Evolutionary conservation across 2,797 vertebrate genomes (phyloP).

Genomic region (Melanotaenia boesemani): DNA sequence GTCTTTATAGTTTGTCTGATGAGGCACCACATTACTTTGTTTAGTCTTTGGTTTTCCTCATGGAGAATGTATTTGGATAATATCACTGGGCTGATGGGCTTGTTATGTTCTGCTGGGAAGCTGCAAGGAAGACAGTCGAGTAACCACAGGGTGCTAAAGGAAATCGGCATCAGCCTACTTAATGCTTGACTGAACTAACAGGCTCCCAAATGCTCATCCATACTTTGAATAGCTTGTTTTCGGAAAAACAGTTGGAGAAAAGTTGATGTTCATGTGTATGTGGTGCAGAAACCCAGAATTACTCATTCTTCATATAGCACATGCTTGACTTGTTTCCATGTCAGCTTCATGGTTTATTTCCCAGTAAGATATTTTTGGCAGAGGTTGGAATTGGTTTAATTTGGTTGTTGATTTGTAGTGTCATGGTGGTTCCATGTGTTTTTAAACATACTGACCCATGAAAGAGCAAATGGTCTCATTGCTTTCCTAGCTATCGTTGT

Average conservation of each 20-base stretch:
- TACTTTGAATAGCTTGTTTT: constrained; percentile 40
- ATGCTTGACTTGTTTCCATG: constrained; percentile 25
- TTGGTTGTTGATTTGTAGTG: constrained; percentile 29
- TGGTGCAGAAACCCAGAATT: constrained; percentile 30
- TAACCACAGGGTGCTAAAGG: constrained; percentile 62
- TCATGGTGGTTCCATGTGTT: constrained; percentile 2
- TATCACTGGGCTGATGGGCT: constrained; percentile 48
- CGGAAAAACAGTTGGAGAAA: constrained; percentile 32
- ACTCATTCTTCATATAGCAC: constrained; percentile 18
- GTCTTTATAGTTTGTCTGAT: constrained; percentile 1
- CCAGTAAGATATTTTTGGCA: constrained; percentile 46
- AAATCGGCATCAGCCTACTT: constrained; percentile 59
- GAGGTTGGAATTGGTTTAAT: constrained; percentile 44
- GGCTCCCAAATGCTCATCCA: constrained; percentile 60
- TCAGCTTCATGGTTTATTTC: constrained; percentile 36
- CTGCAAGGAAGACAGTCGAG: constrained; percentile 34
- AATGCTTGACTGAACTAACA: constrained; percentile 62
- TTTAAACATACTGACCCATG: constrained; percentile 19
- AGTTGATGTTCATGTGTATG: constrained; percentile 3
- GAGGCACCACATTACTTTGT: neutral
- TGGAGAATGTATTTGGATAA: constrained; percentile 48
- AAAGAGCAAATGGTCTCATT: constrained; percentile 1
- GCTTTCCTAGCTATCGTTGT: constrained; percentile 25
- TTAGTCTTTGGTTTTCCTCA: constrained; percentile 9
- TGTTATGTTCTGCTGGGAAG: constrained; percentile 33